A percentile compares a stretch with the other conserved stretches of the same genome.
Conservation (phyloP, 2,113 vertebrate genomes). For the Gambusia holbrooki region DNA sequence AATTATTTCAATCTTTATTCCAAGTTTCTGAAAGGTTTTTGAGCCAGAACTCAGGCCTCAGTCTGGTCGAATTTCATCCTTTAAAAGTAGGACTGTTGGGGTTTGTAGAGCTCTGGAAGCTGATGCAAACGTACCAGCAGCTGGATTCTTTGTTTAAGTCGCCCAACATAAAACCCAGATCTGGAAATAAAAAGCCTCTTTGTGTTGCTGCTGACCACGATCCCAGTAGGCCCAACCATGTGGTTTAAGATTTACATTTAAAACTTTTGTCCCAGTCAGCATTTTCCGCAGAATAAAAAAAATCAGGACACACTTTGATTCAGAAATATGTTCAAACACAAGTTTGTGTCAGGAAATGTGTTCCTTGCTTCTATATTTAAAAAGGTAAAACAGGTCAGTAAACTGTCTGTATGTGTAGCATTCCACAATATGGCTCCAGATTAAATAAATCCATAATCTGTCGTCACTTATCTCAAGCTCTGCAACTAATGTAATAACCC, state of each 20-base stretch:
- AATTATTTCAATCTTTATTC: background rate
- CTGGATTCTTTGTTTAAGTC: background rate
- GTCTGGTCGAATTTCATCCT: background rate
- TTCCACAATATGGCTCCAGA: constrained; percentile 19
- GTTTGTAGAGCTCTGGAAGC: background rate
- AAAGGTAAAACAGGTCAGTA: background rate
- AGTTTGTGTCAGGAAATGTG: background rate
- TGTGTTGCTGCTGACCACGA: constrained; percentile 10
- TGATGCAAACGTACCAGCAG: background rate
- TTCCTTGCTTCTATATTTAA: background rate
- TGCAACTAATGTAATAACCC: constrained; percentile 41
- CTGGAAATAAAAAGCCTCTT: background rate
- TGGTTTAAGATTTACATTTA: constrained; percentile 24
- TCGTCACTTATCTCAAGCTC: constrained; percentile 41
- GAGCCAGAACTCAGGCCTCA: background rate
- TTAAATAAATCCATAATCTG: constrained; percentile 21
- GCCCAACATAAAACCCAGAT: background rate
- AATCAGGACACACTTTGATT: constrained; percentile 19
- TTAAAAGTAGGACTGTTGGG: background rate
- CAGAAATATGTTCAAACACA: constrained; percentile 3
- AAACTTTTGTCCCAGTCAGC: background rate
- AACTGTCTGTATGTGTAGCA: background rate
- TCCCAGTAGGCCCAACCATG: constrained; percentile 2
- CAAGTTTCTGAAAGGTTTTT: background rate
- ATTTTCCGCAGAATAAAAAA: constrained; percentile 8